Evolutionary conservation across 2,888 invertebrate species (phyloP).

Genomic region (Chrysina gloriosa): DNA sequence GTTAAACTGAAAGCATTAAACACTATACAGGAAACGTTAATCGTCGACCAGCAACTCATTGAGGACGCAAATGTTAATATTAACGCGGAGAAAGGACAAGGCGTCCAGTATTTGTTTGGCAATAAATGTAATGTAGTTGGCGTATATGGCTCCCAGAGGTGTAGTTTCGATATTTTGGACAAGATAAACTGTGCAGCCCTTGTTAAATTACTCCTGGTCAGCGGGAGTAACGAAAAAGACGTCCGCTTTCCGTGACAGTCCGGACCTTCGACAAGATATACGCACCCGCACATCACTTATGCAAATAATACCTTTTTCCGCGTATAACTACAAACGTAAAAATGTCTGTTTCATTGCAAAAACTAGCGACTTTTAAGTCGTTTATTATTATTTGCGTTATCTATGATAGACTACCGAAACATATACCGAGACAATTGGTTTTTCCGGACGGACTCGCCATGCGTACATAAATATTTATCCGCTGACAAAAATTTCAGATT

Average conservation of each 20-base stretch:
- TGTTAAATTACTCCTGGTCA: conserved; percentile 22
- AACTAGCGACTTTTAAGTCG: not conserved
- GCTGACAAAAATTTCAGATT: conserved; percentile 4
- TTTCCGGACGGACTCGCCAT: not conserved
- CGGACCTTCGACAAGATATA: conserved; percentile 11
- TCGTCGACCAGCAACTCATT: conserved; percentile 6
- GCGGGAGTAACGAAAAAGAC: conserved; percentile 28
- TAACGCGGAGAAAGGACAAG: conserved; percentile 7
- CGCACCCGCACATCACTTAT: not conserved
- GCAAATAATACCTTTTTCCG: conserved; percentile 3
- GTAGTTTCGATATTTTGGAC: conserved; percentile 32
- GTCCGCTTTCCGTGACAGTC: conserved; percentile 10
- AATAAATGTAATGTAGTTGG: conserved; percentile 37
- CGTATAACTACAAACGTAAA: not conserved
- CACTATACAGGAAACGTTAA: conserved; percentile 15
- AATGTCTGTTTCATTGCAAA: not conserved
- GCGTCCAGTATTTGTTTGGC: conserved; percentile 18
- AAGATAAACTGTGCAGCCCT: conserved; percentile 27
- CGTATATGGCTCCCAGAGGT: conserved; percentile 32
- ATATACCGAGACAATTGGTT: not conserved
- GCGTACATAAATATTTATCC: conserved; percentile 24
- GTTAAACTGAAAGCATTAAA: not conserved
- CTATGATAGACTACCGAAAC: conserved; percentile 19
- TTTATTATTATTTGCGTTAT: conserved; percentile 13
- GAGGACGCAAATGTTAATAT: conserved; percentile 26